Base-by-base conservation (phyloP, 2,113 vertebrate genomes). In the Oxygymnocypris stewartii region DNA sequence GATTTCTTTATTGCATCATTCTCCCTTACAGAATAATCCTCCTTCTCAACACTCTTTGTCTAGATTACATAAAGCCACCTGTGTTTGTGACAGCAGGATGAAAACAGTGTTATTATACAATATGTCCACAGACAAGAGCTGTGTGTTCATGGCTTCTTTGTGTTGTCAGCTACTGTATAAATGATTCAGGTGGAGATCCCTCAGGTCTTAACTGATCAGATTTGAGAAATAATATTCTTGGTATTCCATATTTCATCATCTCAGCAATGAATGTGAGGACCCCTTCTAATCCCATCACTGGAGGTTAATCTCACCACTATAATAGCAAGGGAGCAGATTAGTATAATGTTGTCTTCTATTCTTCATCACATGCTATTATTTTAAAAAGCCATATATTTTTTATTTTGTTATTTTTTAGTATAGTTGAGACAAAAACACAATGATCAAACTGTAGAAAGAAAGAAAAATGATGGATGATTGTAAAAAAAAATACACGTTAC, bases 321-420 rank as follows among this genome's bases (percentile, higher is more conserved):
- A 73, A 75, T 44, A 40, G n/a, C n/a, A 59, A 31, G 37, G 40
- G 31, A 61, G 25, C 57, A 65, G 73, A 84, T 63, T 76, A 76
- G 14, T 28, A 1, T 25, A 61, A 25, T 42, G 35, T 9, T 49
- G 20, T 31, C 28, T 31, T 31, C 28, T 31, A 31, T 31, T 31
- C 28, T 31, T 31, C 28, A 31, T 31, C 28, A 31, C 28, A 31
- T 31, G 28, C 28, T 31, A 31, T 31, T 31, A 31, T 31, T 31
- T 31, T 31, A 31, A 31, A 31, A 31, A 31, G 28, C 28, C 28
- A 31, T 31, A 31, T 31, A 1, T 31, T 31, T 31, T 44, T 18
- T 54, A 4, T 18, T 54, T 18, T 18, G 14, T 54, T 18, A 6
- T 18, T 54, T 54, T 18, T 18, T 54, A 18, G 51, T 18, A 54